A percentile compares a stretch with the other conserved stretches of the same genome.
phyloP scores from a whole-genome alignment of 1,140 invertebrate genomes.

The Zaprionus nigranus region DNA sequence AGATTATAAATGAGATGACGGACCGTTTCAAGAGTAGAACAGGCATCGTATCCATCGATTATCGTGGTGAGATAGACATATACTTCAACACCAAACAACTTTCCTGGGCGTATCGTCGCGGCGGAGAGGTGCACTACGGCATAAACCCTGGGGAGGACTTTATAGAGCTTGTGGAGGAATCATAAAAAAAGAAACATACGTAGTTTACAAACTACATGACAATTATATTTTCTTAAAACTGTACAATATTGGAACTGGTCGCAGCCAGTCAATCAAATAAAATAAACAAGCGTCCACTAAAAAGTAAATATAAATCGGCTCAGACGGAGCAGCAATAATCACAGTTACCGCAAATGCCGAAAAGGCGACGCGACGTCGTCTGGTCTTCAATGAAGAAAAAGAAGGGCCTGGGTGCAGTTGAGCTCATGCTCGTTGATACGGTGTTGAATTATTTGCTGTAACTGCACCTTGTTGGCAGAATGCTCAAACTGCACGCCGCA shows the following conservation, averaged over 20 bases:
- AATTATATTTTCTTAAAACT: conserved; percentile 5
- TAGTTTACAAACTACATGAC: neutral
- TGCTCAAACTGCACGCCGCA: conserved; percentile 63
- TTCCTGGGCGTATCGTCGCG: conserved; percentile 90
- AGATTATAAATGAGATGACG: conserved; percentile 88
- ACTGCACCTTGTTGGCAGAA: conserved; percentile 30
- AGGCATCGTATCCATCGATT: conserved; percentile 89
- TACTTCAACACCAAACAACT: conserved; percentile 89
- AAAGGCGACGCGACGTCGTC: conserved; percentile 44
- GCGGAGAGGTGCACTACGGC: conserved; percentile 87
- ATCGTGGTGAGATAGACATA: conserved; percentile 88
- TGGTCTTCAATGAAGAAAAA: conserved; percentile 66
- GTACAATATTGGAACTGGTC: conserved; percentile 14
- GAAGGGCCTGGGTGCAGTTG: conserved; percentile 57
- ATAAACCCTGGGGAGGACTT: conserved; percentile 85
- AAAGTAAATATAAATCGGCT: neutral
- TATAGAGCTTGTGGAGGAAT: conserved; percentile 19
- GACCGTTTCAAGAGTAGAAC: conserved; percentile 88
- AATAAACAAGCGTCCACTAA: neutral
- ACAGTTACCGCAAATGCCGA: conserved; percentile 74
- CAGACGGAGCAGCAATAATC: conserved; percentile 74
- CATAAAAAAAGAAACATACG: neutral
- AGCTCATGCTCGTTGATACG: conserved; percentile 60
- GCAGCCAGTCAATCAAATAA: conserved; percentile 29
- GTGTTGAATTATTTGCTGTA: conserved; percentile 39